Evolutionary conservation across 1,140 invertebrate species (phyloP), one percentile per base, ranked within the genome.

Genomic region (Zaprionus tsacasi): DNA sequence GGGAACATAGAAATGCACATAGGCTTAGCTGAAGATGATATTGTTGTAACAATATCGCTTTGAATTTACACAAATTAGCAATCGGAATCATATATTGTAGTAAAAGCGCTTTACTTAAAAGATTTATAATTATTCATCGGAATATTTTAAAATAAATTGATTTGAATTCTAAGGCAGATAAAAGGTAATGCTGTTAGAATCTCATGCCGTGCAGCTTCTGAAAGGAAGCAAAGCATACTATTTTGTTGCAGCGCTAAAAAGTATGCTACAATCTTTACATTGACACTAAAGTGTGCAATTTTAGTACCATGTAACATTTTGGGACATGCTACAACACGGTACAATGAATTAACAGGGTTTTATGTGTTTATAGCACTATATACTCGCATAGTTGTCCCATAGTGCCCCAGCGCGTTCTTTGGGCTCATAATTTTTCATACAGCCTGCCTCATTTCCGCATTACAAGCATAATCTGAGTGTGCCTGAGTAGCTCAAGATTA

Each of bases 401-500:
- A 38, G 38, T 40, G n/a, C n/a, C 54, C 17, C 21, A 21, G 57
- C 64, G 25, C 52, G 25, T 27, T 10, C n/a, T 45, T 48, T 48
- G 61, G 27, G 25, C 38, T 27, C 38, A 48, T 48, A 70, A 57
- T 71, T 65, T 71, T 71, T 50, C 35, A 71, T 58, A 17, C 52
- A 58, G 40, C n/a, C 54, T 57, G 33, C 38, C 69, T 57, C 61
- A 71, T 71, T 71, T 65, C 61, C 54, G 69, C 61, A 66, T 71
- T 71, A 71, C 69, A 71, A 71, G 61, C 69, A 65, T 65, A 71
- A 66, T 71, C 54, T 48, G 38, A 55, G 35, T 57, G 35, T 57
- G 54, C 56, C 54, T 6, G 48, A 13, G 54, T 35, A 65, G 54
- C 60, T 21, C 38, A 71, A 71, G 69, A 71, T 71, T 58, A 71